phyloP scores from a whole-genome alignment of 2,113 vertebrate species.

The Collichthys lucidus region DNA sequence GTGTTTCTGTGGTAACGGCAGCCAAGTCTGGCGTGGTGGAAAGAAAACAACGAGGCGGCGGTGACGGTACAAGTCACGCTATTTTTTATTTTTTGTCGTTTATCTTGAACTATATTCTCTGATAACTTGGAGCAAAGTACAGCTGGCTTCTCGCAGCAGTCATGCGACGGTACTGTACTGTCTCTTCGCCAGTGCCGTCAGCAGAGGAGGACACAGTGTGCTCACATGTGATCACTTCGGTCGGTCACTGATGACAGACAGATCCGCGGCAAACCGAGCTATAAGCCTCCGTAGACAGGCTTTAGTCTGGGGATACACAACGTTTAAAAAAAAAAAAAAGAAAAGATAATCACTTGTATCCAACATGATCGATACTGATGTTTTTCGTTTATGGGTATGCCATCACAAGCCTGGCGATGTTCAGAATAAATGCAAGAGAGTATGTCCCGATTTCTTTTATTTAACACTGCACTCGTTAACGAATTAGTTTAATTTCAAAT shows the following conservation, averaged over 20 bases:
- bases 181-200: not conserved
- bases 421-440: not conserved
- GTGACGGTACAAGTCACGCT: not conserved
- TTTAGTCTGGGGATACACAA: not conserved
- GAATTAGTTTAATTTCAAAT: not conserved
- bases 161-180: not conserved
- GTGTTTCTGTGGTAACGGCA: conserved; percentile 17
- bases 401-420: not conserved
- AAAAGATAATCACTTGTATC: not conserved
- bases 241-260: conserved; percentile 18
- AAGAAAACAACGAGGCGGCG: not conserved
- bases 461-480: too few species aligned
- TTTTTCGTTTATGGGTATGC: not conserved
- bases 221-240: conserved; percentile 54
- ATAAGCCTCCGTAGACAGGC: not conserved
- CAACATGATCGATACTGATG: not conserved
- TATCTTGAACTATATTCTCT: not conserved
- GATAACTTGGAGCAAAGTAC: conserved; percentile 48
- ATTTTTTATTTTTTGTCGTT: not conserved
- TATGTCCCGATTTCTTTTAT: not conserved
- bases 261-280: not conserved
- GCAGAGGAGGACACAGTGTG: conserved; percentile 58
- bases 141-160: conserved; percentile 3
- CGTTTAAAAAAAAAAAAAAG: too few species aligned
- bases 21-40: not conserved